Conservation (phyloP, 2,888 invertebrate genomes). For the Thecocarcelia acutangulata region DNA sequence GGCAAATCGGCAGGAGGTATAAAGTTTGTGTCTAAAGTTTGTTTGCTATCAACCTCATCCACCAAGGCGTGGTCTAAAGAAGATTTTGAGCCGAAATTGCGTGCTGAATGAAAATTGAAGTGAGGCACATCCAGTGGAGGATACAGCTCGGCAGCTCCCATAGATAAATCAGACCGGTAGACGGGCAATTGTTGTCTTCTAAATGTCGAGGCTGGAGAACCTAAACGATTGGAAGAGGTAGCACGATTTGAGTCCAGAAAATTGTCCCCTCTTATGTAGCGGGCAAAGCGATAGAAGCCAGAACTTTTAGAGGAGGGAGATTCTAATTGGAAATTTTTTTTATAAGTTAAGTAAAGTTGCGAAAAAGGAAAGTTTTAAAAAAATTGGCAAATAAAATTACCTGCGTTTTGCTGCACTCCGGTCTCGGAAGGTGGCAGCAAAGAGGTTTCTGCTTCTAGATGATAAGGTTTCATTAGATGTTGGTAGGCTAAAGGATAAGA, state of each 20-base stretch:
- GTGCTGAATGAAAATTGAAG: slow-evolving; percentile 68
- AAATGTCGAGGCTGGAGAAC: neutral
- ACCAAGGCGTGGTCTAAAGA: slow-evolving; percentile 2
- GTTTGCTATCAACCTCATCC: slow-evolving; percentile 62
- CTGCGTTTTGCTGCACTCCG: slow-evolving; percentile 48
- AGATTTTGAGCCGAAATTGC: slow-evolving; percentile 52
- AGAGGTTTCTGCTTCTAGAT: slow-evolving; percentile 78
- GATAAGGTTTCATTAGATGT: slow-evolving; percentile 78
- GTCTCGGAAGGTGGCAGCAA: slow-evolving; percentile 75
- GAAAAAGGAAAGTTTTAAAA: too few relatives aligned
- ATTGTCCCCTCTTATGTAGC: slow-evolving; percentile 74
- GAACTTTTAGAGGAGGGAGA: slow-evolving; percentile 57
- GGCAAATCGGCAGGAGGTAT: slow-evolving; percentile 70
- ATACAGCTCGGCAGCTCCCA: slow-evolving; percentile 73
- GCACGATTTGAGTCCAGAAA: slow-evolving; percentile 75
- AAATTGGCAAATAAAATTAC: slow-evolving; percentile 11
- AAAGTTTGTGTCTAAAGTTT: slow-evolving; percentile 66
- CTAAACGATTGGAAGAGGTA: slow-evolving; percentile 61
- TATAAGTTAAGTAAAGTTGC: neutral
- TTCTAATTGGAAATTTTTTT: slow-evolving; percentile 21
- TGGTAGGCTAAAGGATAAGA: slow-evolving; percentile 77
- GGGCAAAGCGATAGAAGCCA: slow-evolving; percentile 76
- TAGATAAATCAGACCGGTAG: slow-evolving; percentile 74
- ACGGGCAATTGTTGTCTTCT: slow-evolving; percentile 71
- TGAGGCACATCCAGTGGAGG: slow-evolving; percentile 77